phyloP scores from a whole-genome alignment of 2,113 vertebrate species.

The Corythornis madagascariensis region DNA sequence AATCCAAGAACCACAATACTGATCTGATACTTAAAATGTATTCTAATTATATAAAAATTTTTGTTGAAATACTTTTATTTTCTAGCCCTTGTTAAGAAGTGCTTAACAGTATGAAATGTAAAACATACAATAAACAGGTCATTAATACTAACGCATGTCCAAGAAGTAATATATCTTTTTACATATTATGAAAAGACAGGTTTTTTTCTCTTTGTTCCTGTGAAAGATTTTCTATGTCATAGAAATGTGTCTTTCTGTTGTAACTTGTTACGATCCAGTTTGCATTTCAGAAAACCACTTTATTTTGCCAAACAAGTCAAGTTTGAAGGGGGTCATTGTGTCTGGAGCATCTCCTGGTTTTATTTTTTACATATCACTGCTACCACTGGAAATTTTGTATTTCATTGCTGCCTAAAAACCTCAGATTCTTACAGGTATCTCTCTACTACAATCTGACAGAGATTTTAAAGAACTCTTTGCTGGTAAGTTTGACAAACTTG shows the following conservation, averaged over 20 bases:
- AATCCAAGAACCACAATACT: background rate
- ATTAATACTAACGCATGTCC: background rate
- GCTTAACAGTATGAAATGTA: background rate
- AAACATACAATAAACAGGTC: background rate
- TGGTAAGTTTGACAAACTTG: background rate
- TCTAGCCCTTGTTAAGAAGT: background rate
- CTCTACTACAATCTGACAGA: background rate
- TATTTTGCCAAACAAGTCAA: background rate
- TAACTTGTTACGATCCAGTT: background rate
- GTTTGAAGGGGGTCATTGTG: background rate
- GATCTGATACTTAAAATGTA: background rate
- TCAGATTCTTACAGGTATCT: background rate
- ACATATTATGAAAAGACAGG: background rate
- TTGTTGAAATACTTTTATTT: background rate
- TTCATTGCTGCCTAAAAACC: background rate
- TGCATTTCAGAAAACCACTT: background rate
- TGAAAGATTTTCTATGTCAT: background rate
- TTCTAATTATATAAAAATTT: background rate
- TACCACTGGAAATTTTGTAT: background rate
- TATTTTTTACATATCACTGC: background rate
- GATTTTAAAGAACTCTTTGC: background rate
- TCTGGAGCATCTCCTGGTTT: background rate
- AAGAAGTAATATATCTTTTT: fast-evolving
- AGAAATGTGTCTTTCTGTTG: background rate
- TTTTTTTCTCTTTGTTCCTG: background rate